Percentiles rank a stretch among this genome's conserved stretches.
Evolutionary conservation across 2,797 vertebrate genomes (phyloP).

Genomic region (Tenualosa ilisha): DNA sequence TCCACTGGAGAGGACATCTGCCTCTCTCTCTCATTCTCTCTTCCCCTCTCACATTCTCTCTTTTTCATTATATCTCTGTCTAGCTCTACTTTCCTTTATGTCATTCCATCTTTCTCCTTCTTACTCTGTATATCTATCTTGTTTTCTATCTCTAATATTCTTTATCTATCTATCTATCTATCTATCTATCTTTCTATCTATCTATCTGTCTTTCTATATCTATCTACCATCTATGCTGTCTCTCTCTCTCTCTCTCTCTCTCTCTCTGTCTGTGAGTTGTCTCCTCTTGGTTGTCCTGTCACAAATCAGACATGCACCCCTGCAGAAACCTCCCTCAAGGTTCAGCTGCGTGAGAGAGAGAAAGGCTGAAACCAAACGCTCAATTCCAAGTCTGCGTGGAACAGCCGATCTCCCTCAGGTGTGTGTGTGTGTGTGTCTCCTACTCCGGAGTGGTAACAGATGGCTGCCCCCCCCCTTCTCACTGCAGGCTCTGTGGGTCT

Average conservation of each 20-base stretch:
- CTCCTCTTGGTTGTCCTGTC: neutral
- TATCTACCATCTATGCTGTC: neutral
- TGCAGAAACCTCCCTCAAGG: neutral
- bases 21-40: neutral
- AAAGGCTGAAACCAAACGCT: neutral
- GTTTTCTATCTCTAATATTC: no score
- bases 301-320: constrained; percentile 13
- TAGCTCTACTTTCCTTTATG: neutral
- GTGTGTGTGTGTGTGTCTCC: neutral
- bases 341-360: neutral
- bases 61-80: neutral
- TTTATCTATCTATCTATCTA: no score
- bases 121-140: no score
- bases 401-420: neutral
- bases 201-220: neutral
- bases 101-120: no score
- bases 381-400: neutral
- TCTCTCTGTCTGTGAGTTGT: neutral
- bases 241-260: neutral
- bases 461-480: neutral
- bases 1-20: neutral
- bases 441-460: neutral
- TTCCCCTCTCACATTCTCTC: neutral
- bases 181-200: neutral
- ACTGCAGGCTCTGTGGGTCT: neutral